phyloP scores from a whole-genome alignment of 2,113 vertebrate genomes.

The Microcebus ravelobensis region DNA sequence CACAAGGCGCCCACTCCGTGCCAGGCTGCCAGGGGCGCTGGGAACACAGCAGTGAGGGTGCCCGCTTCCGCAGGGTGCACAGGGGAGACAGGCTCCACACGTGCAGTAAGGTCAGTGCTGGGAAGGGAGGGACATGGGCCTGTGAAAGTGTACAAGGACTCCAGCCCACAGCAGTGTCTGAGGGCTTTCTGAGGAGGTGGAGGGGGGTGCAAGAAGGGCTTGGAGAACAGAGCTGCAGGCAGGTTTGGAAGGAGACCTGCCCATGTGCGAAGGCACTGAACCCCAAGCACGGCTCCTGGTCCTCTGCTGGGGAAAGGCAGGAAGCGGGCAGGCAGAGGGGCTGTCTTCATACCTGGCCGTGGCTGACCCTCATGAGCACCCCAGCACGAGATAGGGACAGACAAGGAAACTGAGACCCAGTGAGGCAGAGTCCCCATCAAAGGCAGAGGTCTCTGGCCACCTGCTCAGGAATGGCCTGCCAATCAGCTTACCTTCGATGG shows the following conservation, averaged over 20 bases:
- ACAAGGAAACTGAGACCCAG: neutral
- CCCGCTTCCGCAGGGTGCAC: neutral
- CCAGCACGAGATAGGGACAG: rapidly evolving
- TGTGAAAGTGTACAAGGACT: neutral
- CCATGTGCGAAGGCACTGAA: neutral
- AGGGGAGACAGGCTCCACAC: neutral
- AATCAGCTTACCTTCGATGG: constrained; percentile 46
- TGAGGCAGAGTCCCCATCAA: neutral
- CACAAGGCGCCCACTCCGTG: neutral
- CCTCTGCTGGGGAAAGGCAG: neutral
- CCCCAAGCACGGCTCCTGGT: neutral
- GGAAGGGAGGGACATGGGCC: neutral
- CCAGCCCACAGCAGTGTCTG: rapidly evolving
- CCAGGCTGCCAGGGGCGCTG: neutral
- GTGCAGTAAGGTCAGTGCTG: neutral
- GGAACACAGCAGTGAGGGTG: neutral
- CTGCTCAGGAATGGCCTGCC: neutral
- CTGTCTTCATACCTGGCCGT: neutral
- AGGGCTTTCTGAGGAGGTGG: neutral
- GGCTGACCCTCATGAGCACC: neutral
- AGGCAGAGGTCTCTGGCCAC: neutral
- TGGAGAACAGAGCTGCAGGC: neutral
- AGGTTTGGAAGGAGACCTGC: neutral
- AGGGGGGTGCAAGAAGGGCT: neutral
- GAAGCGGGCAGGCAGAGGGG: neutral